phyloP scores from a whole-genome alignment of 2,888 invertebrate species.

The Conchocele bisecta region DNA sequence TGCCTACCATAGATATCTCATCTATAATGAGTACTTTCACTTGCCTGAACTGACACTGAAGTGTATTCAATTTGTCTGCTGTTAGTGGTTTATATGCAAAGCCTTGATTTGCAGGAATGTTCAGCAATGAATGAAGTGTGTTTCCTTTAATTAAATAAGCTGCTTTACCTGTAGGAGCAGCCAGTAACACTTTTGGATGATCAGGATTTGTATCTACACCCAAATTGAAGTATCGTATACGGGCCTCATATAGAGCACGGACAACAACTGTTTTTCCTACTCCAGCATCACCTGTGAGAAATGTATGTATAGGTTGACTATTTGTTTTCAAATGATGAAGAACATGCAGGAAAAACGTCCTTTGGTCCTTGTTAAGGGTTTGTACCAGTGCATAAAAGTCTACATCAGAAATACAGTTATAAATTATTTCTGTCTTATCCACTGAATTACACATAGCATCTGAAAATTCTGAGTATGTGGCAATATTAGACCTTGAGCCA shows the following conservation, averaged over 20 bases:
- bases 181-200: constrained; percentile 3
- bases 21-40: constrained; percentile 46
- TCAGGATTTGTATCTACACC: constrained; percentile 2
- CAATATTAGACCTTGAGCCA: too few species aligned
- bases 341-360: constrained; percentile 13
- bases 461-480: too few species aligned
- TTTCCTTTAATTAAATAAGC: constrained; percentile 21
- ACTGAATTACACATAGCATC: too few species aligned
- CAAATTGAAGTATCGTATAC: not conserved
- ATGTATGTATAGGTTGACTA: not conserved
- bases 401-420: too few species aligned
- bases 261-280: constrained; percentile 17
- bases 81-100: constrained; percentile 21
- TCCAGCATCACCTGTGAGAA: constrained; percentile 23
- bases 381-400: too few species aligned
- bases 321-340: constrained; percentile 4
- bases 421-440: too few species aligned
- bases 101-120: constrained; percentile 33
- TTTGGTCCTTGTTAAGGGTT: too few species aligned
- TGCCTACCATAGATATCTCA: constrained; percentile 61
- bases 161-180: constrained; percentile 26
- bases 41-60: constrained; percentile 4
- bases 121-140: constrained; percentile 20
- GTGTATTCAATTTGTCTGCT: constrained; percentile 20
- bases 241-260: constrained; percentile 10